Percentiles rank a stretch among this genome's conserved stretches.
phyloP scores from a whole-genome alignment of 2,888 invertebrate genomes.

The Lasioglossum zephyrum region DNA sequence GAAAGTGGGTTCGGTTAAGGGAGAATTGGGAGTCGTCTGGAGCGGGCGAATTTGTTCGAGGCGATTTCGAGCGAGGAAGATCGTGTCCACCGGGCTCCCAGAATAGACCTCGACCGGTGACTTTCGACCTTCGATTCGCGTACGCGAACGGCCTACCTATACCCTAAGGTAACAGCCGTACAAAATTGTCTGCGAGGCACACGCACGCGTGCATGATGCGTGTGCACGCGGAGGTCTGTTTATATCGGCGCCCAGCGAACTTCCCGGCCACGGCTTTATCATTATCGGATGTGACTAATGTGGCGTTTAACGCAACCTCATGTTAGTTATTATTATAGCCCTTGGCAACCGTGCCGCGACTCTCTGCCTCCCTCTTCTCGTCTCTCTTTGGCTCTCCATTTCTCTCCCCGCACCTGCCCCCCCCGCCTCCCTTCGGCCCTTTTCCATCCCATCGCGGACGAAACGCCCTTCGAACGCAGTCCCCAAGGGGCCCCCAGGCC shows the following conservation, averaged over 20 bases:
- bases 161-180: constrained; percentile 44
- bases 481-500: constrained; percentile 69
- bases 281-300: constrained; percentile 81
- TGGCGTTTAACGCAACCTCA: constrained; percentile 79
- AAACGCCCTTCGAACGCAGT: constrained; percentile 66
- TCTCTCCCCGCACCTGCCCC: no score
- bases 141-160: constrained; percentile 40
- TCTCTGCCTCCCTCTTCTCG: constrained; percentile 31
- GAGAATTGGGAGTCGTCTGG: neutral
- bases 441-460: constrained; percentile 55
- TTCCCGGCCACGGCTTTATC: constrained; percentile 75
- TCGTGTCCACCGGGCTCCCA: constrained; percentile 6
- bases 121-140: constrained; percentile 50
- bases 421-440: neutral
- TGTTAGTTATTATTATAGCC: constrained; percentile 80
- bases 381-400: neutral
- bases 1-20: neutral
- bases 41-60: neutral
- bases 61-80: neutral
- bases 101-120: constrained; percentile 29
- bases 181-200: constrained; percentile 48
- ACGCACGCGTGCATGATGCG: constrained; percentile 55
- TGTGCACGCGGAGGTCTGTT: constrained; percentile 60
- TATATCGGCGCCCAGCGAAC: constrained; percentile 71
- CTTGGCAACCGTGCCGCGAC: constrained; percentile 71